Evolutionary conservation across 2,888 invertebrate genomes (phyloP), one percentile per base, ranked within the genome.

Genomic region (Bhutanitis thaidina): DNA sequence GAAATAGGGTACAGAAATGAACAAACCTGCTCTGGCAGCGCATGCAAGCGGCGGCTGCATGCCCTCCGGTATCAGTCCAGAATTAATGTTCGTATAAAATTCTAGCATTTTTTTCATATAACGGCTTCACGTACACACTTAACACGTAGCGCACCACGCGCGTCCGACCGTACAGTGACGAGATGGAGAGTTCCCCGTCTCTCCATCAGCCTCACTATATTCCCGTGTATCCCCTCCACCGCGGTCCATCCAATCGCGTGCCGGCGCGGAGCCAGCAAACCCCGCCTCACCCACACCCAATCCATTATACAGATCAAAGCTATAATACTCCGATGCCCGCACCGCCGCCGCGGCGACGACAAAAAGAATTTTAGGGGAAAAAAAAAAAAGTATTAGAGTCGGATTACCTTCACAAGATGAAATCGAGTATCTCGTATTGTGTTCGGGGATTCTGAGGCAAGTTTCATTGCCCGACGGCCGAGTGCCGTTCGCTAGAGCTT

Each of bases 81-180:
- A 71, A 63, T 90, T 92, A 59, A 92, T 84, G 69, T 92, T 92
- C 51, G 93, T 92, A 74, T 93, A 93, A 80, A 93, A 93, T 77
- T 93, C 93, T 86, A 93, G 91, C 93, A 93, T 93, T 71, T 81
- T 90, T 69, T 67, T 71, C 65, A 72, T 71, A 57, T 50, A 72
- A 68, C 61, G 60, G 41, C 55, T 69, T 67, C 59, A 58, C 55
- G 62, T 63, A 66, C 62, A 57, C 65, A 55, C 59, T n/a, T n/a
- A n/a, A 55, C 61, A 55, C 62, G 67, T 71, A 62, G 62, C 65
- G 69, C 56, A 50, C 67, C 51, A 59, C 57, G 59, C 76, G 74
- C 67, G 62, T 67, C 58, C 71, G 56, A 62, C 54, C 63, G 62
- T 64, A 75, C 75, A 81, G 70, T 87, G 80, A 64, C 65, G 65